Evolutionary conservation across 2,888 invertebrate species (phyloP).

Genomic region (Lingula anatina): DNA sequence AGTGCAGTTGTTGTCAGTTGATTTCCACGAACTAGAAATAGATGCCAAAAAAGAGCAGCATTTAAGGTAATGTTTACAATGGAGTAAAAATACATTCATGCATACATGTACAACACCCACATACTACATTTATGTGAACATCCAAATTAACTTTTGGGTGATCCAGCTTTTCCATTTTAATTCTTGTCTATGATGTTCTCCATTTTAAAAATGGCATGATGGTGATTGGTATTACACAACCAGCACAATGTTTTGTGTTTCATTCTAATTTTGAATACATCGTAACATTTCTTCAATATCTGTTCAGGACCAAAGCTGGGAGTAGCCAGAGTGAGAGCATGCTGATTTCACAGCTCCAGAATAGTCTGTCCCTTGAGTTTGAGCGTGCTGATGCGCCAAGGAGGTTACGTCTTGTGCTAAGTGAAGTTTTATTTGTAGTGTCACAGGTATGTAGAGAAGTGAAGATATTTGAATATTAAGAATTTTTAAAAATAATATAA

Average conservation of each 20-base stretch:
- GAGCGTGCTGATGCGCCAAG: slow-evolving; percentile 88
- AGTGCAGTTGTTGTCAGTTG: slow-evolving; percentile 86
- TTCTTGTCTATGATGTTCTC: neutral
- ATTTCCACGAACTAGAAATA: slow-evolving; percentile 85
- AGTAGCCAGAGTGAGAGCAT: slow-evolving; percentile 74
- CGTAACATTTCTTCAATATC: too few relatives aligned
- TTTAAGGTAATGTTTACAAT: slow-evolving; percentile 60
- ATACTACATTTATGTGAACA: neutral
- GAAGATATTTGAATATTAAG: too few relatives aligned
- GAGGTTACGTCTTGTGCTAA: slow-evolving; percentile 78
- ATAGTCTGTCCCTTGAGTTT: slow-evolving; percentile 86
- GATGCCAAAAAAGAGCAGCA: slow-evolving; percentile 90
- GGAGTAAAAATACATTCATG: neutral
- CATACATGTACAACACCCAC: neutral
- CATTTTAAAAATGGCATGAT: neutral
- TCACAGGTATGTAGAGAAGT: slow-evolving; percentile 61
- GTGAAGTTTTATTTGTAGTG: slow-evolving; percentile 82
- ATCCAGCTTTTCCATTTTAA: neutral
- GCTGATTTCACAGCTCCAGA: slow-evolving; percentile 72
- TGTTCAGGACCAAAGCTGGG: slow-evolving; percentile 72
- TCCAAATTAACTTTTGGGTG: neutral
- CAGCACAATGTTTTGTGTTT: too few relatives aligned
- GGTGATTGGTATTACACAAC: too few relatives aligned
- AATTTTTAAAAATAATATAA: too few relatives aligned
- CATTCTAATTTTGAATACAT: too few relatives aligned